Base-by-base conservation (phyloP, 2,113 vertebrate species). In the Furnarius figulus region DNA sequence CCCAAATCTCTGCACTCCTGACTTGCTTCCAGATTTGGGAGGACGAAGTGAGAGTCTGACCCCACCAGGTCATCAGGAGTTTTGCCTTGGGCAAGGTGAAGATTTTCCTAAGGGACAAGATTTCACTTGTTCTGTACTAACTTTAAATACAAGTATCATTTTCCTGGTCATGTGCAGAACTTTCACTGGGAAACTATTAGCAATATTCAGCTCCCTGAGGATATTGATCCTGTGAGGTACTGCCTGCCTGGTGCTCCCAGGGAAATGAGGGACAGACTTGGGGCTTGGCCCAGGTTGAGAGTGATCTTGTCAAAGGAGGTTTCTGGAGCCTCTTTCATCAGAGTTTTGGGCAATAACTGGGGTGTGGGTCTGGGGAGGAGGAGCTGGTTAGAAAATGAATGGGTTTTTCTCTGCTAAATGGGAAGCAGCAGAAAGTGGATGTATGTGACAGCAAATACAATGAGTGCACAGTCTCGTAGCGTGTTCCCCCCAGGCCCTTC, bases 361-460 rank as follows among this genome's bases (percentile, higher is more conserved):
- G 72, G 66, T 4, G 39, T 44, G 27, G 5, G 59, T 70, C 61
- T 73, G 75, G 39, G 90, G 58, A 89, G 84, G 68, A 81, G 78
- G 24, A 74, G 87, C 62, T 73, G 84, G 8, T 62, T 47, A 20
- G 67, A 39, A 87, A 92, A 88, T 96, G 91, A 93, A 91, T 59
- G 63, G 85, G 55, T 82, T 96, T 94, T 85, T 93, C 90, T 95
- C 22, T 85, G 87, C 91, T 85, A 22, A 89, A 56, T 30, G 70
- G 59, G 77, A 74, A 94, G 90, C 12, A 53, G 94, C 62, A 52
- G 56, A 66, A 87, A 71, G 81, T 39, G 90, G 84, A 93, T 70
- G 77, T 37, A 33, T 87, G 84, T 55, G 56, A 30, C 67, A 72
- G 67, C 40, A 90, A 75, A 85, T 21, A 97, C 96, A 96, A 96